These are phyloP conservation scores for Distichodus sexfasciatus DNA, from an alignment of 2,797 vertebrate species.

Conservation along the genomic window DNA sequence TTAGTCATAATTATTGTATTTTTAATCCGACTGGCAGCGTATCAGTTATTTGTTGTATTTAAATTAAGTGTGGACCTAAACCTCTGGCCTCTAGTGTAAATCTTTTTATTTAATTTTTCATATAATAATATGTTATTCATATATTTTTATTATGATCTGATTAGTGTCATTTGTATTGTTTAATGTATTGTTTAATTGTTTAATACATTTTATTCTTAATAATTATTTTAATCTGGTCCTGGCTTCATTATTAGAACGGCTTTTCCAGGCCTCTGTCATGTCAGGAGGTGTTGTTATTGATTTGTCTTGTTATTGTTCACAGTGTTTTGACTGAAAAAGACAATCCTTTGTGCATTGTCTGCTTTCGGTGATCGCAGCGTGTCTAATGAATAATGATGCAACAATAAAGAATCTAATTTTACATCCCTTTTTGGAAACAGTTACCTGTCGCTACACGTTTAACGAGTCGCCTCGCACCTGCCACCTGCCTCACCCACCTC, in stretches of 20 bases:
- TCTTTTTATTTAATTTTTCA: too few species aligned
- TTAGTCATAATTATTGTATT: too few species aligned
- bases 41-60: too few species aligned
- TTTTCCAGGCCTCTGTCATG: background rate
- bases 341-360: slow-evolving; percentile 4
- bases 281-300: too few species aligned
- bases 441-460: slow-evolving; percentile 70
- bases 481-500: slow-evolving; percentile 40
- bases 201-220: too few species aligned
- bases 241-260: background rate
- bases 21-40: too few species aligned
- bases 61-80: too few species aligned
- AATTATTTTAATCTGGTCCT: background rate
- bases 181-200: too few species aligned
- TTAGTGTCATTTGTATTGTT: too few species aligned
- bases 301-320: background rate
- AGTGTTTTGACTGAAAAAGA: slow-evolving; percentile 31
- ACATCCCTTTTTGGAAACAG: slow-evolving; percentile 60
- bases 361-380: background rate
- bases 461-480: slow-evolving; percentile 34
- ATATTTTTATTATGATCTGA: too few species aligned
- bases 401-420: slow-evolving; percentile 48
- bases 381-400: slow-evolving; percentile 62
- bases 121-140: too few species aligned
- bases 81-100: too few species aligned